Percentiles rank a stretch among this genome's conserved stretches.
These are phyloP conservation scores for Anoura caudifer DNA, from an alignment of 2,113 vertebrate species.

Conservation along the genomic window DNA sequence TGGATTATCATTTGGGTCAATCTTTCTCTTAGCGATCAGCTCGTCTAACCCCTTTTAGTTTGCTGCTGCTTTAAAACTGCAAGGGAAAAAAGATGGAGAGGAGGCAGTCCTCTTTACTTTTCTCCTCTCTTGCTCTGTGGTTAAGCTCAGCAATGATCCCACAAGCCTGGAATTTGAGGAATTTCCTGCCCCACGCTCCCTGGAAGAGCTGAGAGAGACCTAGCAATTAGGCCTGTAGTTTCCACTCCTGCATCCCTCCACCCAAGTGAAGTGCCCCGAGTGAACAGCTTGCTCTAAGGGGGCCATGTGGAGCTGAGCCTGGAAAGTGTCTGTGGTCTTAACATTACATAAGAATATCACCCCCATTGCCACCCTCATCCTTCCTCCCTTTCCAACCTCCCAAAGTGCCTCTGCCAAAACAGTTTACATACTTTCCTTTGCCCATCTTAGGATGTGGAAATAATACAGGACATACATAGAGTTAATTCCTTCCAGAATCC, in stretches of 20 bases:
- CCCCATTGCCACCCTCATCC: not conserved
- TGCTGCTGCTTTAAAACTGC: slow-evolving; percentile 30
- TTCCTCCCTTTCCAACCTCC: not conserved
- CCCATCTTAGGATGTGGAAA: not conserved
- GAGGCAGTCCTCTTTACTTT: slow-evolving; percentile 45
- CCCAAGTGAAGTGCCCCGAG: not conserved
- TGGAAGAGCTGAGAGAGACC: slow-evolving; percentile 76
- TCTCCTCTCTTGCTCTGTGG: slow-evolving; percentile 73
- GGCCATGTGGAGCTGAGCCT: not conserved
- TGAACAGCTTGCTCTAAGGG: not conserved
- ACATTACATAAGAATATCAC: not conserved
- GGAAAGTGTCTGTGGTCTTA: not conserved
- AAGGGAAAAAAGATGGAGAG: slow-evolving; percentile 43
- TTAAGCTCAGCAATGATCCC: slow-evolving; percentile 82
- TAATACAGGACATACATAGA: not conserved
- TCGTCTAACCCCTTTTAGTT: not conserved
- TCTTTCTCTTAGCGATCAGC: not conserved
- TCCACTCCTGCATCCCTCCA: slow-evolving; percentile 58
- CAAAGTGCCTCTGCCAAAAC: not conserved
- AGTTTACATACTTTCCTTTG: not conserved
- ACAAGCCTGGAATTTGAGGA: slow-evolving; percentile 84
- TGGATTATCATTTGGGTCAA: not conserved
- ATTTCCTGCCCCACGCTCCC: slow-evolving; percentile 84
- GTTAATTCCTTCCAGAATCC: not conserved
- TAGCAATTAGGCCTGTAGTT: slow-evolving; percentile 72